Evolutionary conservation across 2,797 vertebrate genomes (phyloP), one percentile per base, ranked within the genome.

Genomic region (Acridotheres tristis): DNA sequence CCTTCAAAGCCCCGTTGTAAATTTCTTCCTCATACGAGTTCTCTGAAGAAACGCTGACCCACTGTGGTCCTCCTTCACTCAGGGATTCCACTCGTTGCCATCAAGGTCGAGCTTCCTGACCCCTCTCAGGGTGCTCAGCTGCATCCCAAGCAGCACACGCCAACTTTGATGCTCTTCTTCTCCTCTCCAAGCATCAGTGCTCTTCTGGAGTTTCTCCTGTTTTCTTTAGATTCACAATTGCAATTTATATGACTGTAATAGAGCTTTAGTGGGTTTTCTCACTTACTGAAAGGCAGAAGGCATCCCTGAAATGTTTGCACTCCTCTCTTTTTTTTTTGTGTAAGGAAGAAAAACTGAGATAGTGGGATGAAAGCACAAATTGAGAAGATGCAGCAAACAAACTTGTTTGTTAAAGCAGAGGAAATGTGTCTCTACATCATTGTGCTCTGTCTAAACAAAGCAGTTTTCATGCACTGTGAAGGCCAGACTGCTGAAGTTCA

Each of bases 241-340:
- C 4, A 62, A 36, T 25, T 20, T 19, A 1, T 34, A 29, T 0
- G 0, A 43, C 9, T 29, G 5, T 27, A 58, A 73, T 7, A 65
- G 16, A 40, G 15, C 5, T 62, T 89, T n/a, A 51, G 8, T 23
- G 14, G 7, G 10, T 16, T 63, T 74, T 90, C 34, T 63, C 22
- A 53, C 5, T 36, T 72, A 65, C 15, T 65, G 63, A 63, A 80
- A 85, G 16, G 9, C 29, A 45, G 13, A 53, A 27, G 9, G 1
- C 23, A 45, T 20, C 27, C 30, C 73, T 42, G 54, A 74, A 80
- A 23, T 30, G 7, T 61, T 53, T 65, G 12, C 5, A 32, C 1
- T 43, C 18, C 8, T 45, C 81, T 58, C 16, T 50, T 50, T 51
- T 18, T 66, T 50, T 51, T 18, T 66, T 61, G 25, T 47, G 11